These are phyloP conservation scores for Ceuthmochares aereus DNA, from an alignment of 2,113 vertebrate species.

Conservation along the genomic window DNA sequence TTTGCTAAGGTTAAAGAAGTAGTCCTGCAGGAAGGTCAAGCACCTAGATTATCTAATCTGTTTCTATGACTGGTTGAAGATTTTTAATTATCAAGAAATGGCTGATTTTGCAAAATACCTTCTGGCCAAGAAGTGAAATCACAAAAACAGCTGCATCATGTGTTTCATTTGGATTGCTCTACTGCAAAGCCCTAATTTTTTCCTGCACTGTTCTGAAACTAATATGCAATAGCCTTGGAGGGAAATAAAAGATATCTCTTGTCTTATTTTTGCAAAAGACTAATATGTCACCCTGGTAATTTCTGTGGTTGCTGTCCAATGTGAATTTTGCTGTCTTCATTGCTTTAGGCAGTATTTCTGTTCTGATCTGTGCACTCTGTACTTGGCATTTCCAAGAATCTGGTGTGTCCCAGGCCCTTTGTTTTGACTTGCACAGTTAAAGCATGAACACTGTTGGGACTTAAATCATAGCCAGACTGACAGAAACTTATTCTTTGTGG, in stretches of 20 bases:
- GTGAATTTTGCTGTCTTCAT: neutral
- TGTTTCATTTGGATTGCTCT: constrained; percentile 14
- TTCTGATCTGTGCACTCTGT: neutral
- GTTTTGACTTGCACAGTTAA: neutral
- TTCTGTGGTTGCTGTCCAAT: neutral
- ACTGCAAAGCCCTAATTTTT: neutral
- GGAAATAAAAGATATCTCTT: neutral
- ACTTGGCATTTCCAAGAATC: neutral
- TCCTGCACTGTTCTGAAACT: neutral
- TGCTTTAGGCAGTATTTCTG: neutral
- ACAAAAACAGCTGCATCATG: neutral
- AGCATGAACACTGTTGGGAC: neutral
- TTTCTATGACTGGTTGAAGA: neutral
- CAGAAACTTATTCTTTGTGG: neutral
- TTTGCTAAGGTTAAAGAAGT: neutral
- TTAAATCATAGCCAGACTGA: neutral
- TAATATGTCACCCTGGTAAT: neutral
- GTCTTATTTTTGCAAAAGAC: neutral
- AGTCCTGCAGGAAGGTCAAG: neutral
- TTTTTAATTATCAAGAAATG: constrained; percentile 19
- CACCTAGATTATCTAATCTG: neutral
- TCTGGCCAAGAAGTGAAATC: constrained; percentile 14
- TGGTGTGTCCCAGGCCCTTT: neutral
- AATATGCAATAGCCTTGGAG: neutral
- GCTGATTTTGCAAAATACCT: constrained; percentile 3